Conservation (phyloP, 2,888 invertebrate genomes). For the Leucoma salicis region DNA sequence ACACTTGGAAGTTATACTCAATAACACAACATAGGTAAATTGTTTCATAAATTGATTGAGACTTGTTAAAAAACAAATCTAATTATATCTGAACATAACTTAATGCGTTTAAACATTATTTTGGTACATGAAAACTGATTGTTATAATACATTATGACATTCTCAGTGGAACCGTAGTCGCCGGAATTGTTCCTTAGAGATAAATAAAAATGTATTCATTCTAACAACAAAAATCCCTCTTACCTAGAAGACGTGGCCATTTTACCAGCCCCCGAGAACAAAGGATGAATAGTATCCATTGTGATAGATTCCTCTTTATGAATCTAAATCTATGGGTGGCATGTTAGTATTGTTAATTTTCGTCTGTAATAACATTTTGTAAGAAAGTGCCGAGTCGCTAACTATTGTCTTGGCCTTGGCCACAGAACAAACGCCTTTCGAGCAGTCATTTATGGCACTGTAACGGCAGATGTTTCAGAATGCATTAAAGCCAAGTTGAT, state of each 20-base stretch:
- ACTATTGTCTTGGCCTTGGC: conserved; percentile 47
- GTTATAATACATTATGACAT: too few species aligned
- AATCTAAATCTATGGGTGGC: conserved; percentile 53
- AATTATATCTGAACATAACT: too few species aligned
- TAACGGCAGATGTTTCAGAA: conserved; percentile 56
- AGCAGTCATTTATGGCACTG: conserved; percentile 68
- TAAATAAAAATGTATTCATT: conserved; percentile 58
- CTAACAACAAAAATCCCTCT: conserved; percentile 59
- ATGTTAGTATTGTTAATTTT: conserved; percentile 30
- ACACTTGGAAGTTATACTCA: too few species aligned
- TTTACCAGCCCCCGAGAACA: conserved; percentile 59
- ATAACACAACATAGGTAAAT: too few species aligned
- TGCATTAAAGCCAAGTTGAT: conserved; percentile 37
- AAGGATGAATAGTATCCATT: conserved; percentile 52
- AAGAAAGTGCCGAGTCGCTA: conserved; percentile 21
- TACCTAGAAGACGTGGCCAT: conserved; percentile 59
- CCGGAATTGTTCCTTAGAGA: conserved; percentile 40
- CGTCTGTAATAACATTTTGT: conserved; percentile 38
- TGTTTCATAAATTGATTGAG: too few species aligned
- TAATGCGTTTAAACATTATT: too few species aligned
- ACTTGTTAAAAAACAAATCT: too few species aligned
- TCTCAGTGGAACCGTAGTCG: too few species aligned
- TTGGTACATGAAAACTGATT: too few species aligned
- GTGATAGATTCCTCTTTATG: conserved; percentile 53
- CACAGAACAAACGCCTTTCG: conserved; percentile 55